A percentile compares a stretch with the other conserved stretches of the same genome.
These are phyloP conservation scores for Xylota sylvarum DNA, from an alignment of 2,888 invertebrate species.

Conservation along the genomic window DNA sequence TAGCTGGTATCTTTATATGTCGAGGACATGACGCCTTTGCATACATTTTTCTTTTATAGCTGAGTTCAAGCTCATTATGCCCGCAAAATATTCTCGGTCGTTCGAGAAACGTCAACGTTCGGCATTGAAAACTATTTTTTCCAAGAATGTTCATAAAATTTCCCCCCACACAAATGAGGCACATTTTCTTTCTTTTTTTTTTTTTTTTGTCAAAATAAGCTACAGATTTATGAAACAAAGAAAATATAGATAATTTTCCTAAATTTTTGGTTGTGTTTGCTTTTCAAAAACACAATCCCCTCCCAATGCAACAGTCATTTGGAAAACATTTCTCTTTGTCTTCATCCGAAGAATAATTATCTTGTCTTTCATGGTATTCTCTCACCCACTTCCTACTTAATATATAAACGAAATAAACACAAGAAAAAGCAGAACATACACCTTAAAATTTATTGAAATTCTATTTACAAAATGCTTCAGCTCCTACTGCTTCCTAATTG, in stretches of 20 bases:
- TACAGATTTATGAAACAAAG: conserved; percentile 17
- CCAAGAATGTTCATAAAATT: conserved; percentile 5
- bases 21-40: no score
- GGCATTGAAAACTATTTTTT: conserved; percentile 25
- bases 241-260: conserved; percentile 6
- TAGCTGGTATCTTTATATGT: no score
- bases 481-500: conserved; percentile 42
- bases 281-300: background rate
- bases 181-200: no score
- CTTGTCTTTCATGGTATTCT: conserved; percentile 11
- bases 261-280: background rate
- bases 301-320: background rate
- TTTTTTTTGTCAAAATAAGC: background rate
- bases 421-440: background rate
- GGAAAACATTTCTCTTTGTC: conserved; percentile 47
- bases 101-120: conserved; percentile 9
- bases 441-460: conserved; percentile 31
- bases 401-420: conserved; percentile 27
- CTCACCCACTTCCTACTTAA: conserved; percentile 40
- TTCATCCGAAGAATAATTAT: conserved; percentile 29
- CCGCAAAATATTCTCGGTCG: background rate
- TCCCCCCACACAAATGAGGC: background rate
- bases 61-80: background rate
- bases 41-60: no score
- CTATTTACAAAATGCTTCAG: conserved; percentile 39